Evolutionary conservation across 2,888 invertebrate species (phyloP).

Genomic region (Copidosoma aretas): DNA sequence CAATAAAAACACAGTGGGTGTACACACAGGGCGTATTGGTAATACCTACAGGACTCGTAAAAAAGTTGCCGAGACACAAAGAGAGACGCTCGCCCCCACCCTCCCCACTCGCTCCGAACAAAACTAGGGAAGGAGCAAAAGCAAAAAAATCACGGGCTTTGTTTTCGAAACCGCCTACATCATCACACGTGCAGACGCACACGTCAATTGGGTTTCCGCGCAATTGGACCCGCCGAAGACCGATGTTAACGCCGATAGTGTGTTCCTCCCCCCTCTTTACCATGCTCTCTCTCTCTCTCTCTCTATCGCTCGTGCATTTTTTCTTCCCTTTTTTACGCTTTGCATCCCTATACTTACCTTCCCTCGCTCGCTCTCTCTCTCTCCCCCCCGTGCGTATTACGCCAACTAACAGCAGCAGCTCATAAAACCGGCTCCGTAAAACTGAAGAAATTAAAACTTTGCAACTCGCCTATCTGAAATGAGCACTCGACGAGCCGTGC

Average conservation of each 20-base stretch:
- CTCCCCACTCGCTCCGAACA: background rate
- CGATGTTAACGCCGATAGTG: slow-evolving; percentile 40
- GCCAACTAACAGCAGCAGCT: slow-evolving; percentile 37
- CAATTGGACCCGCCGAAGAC: slow-evolving; percentile 38
- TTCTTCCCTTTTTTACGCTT: background rate
- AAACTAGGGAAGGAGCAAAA: slow-evolving; percentile 2
- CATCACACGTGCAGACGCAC: background rate
- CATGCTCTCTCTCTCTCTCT: background rate
- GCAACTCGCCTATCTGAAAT: slow-evolving; percentile 52
- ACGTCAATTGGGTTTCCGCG: slow-evolving; percentile 29
- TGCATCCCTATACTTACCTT: background rate
- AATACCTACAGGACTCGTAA: slow-evolving; percentile 17
- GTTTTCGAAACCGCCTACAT: slow-evolving; percentile 34
- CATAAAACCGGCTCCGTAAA: slow-evolving; percentile 53
- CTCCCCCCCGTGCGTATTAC: slow-evolving; percentile 37
- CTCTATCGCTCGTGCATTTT: background rate
- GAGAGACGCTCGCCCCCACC: background rate
- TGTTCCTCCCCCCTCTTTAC: background rate
- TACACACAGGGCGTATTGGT: background rate
- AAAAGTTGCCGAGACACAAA: slow-evolving; percentile 3
- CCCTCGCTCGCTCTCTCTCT: background rate
- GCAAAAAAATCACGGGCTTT: slow-evolving; percentile 15
- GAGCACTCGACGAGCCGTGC: slow-evolving; percentile 46
- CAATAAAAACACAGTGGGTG: slow-evolving; percentile 29
- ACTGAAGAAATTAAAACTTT: slow-evolving; percentile 56